These are phyloP conservation scores for Sclerodermus sp. DNA, from an alignment of 2,888 invertebrate genomes.

Conservation along the genomic window DNA sequence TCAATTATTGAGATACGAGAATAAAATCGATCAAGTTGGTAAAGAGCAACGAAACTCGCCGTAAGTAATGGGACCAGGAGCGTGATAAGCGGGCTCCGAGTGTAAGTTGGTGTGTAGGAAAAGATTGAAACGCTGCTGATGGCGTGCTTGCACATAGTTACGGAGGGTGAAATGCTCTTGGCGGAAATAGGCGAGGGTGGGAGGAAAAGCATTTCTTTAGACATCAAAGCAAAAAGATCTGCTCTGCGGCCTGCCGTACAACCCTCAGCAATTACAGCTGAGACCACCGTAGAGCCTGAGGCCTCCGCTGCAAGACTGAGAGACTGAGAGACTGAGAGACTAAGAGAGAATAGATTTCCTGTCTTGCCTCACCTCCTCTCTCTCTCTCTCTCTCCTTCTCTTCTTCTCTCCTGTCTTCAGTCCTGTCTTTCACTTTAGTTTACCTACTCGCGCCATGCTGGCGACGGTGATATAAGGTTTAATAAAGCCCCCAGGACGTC, in stretches of 20 bases:
- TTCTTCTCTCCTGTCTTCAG: neutral
- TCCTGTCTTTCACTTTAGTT: conserved; percentile 22
- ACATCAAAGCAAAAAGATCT: conserved; percentile 38
- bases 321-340: neutral
- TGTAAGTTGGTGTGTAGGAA: too few relatives aligned
- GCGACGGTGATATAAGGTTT: conserved; percentile 28
- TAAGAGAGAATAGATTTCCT: conserved; percentile 7
- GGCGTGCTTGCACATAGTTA: too few relatives aligned
- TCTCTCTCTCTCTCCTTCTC: neutral
- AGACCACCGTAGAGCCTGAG: conserved; percentile 10
- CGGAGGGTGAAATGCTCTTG: too few relatives aligned
- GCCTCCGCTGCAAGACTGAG: neutral
- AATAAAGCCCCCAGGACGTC: conserved; percentile 31
- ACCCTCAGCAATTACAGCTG: conserved; percentile 31
- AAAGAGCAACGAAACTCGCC: too few relatives aligned
- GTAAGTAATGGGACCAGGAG: too few relatives aligned
- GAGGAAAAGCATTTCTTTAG: conserved; percentile 21
- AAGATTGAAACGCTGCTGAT: too few relatives aligned
- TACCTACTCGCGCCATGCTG: conserved; percentile 13
- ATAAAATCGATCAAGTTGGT: too few relatives aligned
- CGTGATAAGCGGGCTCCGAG: too few relatives aligned
- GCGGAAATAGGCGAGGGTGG: neutral
- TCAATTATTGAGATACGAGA: too few relatives aligned
- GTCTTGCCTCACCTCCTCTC: neutral
- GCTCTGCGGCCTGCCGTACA: conserved; percentile 15